Percentiles rank a stretch among this genome's conserved stretches.
Conservation (phyloP, 1,140 invertebrate genomes). For the Drosophila nigromelanica region DNA sequence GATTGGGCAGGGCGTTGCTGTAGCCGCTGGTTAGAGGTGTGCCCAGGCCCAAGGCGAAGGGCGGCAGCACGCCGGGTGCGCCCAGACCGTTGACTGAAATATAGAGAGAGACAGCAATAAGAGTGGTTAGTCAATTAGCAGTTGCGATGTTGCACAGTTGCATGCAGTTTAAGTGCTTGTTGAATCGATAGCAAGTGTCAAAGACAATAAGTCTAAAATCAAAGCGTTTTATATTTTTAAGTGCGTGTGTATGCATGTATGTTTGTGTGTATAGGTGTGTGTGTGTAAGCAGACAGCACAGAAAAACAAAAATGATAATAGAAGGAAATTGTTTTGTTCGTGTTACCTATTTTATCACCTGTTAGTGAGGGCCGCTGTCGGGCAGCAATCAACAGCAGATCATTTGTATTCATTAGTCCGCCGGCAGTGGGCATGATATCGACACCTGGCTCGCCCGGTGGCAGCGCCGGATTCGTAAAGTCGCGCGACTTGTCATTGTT, state of each 20-base stretch:
- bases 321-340: conserved; percentile 76
- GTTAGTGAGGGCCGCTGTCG: conserved; percentile 86
- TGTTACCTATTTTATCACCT: conserved; percentile 85
- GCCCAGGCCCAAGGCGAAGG: conserved; percentile 88
- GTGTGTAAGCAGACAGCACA: conserved; percentile 33
- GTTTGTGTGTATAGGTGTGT: background rate
- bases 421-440: conserved; percentile 86
- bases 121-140: conserved; percentile 4
- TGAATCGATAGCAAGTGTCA: conserved; percentile 76
- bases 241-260: conserved; percentile 8
- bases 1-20: conserved; percentile 89
- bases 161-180: conserved; percentile 59
- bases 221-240: conserved; percentile 29
- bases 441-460: conserved; percentile 94
- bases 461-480: conserved; percentile 98
- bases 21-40: conserved; percentile 89
- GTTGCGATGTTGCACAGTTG: conserved; percentile 20
- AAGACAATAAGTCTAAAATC: conserved; percentile 50
- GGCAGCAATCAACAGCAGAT: conserved; percentile 88
- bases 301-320: conserved; percentile 57
- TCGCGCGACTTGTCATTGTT: conserved; percentile 99
- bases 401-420: conserved; percentile 86
- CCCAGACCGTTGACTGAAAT: conserved; percentile 85
- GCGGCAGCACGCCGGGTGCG: conserved; percentile 92
- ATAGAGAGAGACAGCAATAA: conserved; percentile 27